A percentile compares a stretch with the other conserved stretches of the same genome.
Conservation (phyloP, 1,140 invertebrate genomes). For the Mycetomoellerius zeteki region DNA sequence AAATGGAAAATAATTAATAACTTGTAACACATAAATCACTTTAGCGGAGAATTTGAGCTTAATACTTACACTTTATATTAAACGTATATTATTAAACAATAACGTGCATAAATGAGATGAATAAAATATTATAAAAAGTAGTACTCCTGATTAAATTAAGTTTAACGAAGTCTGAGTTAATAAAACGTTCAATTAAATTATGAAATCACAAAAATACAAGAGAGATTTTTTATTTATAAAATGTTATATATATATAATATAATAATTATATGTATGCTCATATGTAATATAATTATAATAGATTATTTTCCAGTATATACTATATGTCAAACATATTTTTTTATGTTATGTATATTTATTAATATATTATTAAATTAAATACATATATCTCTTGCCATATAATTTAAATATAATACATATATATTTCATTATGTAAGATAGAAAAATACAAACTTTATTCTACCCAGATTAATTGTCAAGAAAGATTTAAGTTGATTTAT, state of each 20-base stretch:
- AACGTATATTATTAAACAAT: background rate
- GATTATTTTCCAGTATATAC: constrained; percentile 29
- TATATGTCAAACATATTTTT: background rate
- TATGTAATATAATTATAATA: constrained; percentile 16
- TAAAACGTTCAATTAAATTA: constrained; percentile 17
- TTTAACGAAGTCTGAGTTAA: background rate
- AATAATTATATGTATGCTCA: background rate
- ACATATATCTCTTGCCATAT: background rate
- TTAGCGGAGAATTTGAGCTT: background rate
- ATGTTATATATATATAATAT: background rate
- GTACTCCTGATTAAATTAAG: background rate
- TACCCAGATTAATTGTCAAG: background rate
- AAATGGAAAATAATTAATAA: constrained; percentile 40
- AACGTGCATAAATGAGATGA: background rate
- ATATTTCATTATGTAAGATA: background rate
- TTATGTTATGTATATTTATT: constrained; percentile 18
- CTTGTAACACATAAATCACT: background rate
- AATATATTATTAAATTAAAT: constrained; percentile 25
- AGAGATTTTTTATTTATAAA: background rate
- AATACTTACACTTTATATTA: background rate
- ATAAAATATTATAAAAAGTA: background rate
- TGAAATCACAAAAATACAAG: constrained; percentile 9
- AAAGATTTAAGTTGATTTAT: background rate
- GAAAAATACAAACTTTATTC: background rate
- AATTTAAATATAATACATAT: constrained; percentile 3